phyloP scores from a whole-genome alignment of 2,797 vertebrate species.

The Sibirionetta formosa region DNA sequence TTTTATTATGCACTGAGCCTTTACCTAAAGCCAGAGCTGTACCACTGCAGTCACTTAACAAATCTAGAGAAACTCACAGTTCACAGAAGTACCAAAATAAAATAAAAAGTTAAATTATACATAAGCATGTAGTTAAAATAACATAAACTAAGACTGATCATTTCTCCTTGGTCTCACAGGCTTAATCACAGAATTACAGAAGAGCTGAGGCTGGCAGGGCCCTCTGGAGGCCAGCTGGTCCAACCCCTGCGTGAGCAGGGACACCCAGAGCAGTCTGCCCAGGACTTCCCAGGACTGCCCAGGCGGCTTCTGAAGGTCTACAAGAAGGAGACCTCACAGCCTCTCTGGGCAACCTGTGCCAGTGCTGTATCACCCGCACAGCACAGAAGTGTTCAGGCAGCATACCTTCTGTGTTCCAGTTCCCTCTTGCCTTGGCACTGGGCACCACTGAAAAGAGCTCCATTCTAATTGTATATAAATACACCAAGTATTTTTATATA shows the following conservation, averaged over 20 bases:
- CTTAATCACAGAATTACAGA: not conserved
- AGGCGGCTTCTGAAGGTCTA: too few species aligned
- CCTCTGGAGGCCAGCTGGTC: not conserved
- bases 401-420: not conserved
- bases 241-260: not conserved
- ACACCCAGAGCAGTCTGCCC: not conserved
- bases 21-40: not conserved
- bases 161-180: slow-evolving; percentile 23
- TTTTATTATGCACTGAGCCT: not conserved
- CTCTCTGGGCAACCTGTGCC: not conserved
- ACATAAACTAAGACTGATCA: slow-evolving; percentile 18
- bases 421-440: not conserved
- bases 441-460: not conserved
- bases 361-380: not conserved
- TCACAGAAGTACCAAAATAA: not conserved
- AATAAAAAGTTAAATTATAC: slow-evolving; percentile 33
- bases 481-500: not conserved
- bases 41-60: not conserved
- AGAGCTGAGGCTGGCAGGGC: too few species aligned
- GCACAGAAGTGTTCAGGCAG: not conserved
- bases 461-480: not conserved
- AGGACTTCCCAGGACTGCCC: too few species aligned
- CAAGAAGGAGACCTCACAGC: not conserved
- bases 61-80: fast-evolving
- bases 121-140: slow-evolving; percentile 47